Evolutionary conservation across 2,797 vertebrate species (phyloP).

Genomic region (Manis crassicaudata): DNA sequence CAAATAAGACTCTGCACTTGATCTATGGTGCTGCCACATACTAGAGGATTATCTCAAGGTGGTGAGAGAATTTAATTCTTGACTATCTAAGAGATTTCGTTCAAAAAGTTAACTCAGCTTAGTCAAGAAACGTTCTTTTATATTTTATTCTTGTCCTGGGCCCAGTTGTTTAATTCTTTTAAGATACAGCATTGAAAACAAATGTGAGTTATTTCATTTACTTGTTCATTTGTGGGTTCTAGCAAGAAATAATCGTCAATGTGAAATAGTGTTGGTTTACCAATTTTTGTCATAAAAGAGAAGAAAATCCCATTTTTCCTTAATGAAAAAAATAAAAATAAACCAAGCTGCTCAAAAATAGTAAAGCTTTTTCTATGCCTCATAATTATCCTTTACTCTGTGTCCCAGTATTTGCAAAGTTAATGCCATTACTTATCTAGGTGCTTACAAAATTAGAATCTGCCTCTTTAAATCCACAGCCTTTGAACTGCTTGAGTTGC

Average conservation of each 20-base stretch:
- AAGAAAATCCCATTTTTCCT: neutral
- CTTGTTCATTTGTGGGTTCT: neutral
- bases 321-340: neutral
- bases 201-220: conserved; percentile 12
- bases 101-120: neutral
- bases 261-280: neutral
- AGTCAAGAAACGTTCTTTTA: neutral
- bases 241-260: neutral
- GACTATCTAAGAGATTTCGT: conserved; percentile 2
- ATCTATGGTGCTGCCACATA: neutral
- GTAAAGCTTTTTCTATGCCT: neutral
- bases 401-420: neutral
- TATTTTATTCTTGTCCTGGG: neutral
- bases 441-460: neutral
- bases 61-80: neutral
- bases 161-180: neutral
- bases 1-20: neutral
- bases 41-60: neutral
- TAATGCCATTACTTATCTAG: neutral
- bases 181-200: neutral
- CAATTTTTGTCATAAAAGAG: neutral
- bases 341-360: neutral
- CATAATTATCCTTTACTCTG: neutral
- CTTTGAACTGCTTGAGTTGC: neutral
- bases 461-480: neutral